Evolutionary conservation across 2,888 invertebrate genomes (phyloP).

Genomic region (Trissonchulus latispiculum): DNA sequence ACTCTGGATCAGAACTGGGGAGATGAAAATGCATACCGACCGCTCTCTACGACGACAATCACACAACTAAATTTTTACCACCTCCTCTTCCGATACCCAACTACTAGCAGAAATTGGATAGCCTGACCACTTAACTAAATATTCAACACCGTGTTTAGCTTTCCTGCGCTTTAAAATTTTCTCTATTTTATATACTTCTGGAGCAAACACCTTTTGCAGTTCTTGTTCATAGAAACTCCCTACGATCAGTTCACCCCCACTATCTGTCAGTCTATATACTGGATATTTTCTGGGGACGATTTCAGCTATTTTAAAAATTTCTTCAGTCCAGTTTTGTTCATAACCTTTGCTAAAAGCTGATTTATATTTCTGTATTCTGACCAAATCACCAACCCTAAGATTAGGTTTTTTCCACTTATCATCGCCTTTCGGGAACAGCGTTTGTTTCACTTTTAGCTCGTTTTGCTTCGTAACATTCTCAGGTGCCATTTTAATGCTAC

Average conservation of each 20-base stretch:
- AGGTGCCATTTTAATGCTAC: neutral
- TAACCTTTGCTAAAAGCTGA: neutral
- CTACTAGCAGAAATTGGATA: neutral
- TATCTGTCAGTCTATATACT: neutral
- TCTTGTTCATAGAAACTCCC: neutral
- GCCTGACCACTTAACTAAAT: neutral
- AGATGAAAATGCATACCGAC: neutral
- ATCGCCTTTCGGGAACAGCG: neutral
- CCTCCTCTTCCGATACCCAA: neutral
- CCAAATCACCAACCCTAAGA: neutral
- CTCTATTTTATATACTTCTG: neutral
- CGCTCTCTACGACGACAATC: too few relatives aligned
- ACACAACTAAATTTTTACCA: neutral
- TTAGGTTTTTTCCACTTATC: neutral
- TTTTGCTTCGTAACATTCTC: neutral
- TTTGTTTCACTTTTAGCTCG: neutral
- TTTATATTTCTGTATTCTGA: neutral
- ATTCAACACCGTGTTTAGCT: neutral
- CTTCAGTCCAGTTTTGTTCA: neutral
- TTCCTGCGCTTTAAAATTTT: neutral
- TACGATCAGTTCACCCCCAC: neutral
- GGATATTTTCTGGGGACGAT: neutral
- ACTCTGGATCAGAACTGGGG: neutral
- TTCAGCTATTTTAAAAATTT: neutral
- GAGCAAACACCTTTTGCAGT: too few relatives aligned